Base-by-base conservation (phyloP, 2,113 vertebrate genomes). In the Eretmodus cyanostictus region DNA sequence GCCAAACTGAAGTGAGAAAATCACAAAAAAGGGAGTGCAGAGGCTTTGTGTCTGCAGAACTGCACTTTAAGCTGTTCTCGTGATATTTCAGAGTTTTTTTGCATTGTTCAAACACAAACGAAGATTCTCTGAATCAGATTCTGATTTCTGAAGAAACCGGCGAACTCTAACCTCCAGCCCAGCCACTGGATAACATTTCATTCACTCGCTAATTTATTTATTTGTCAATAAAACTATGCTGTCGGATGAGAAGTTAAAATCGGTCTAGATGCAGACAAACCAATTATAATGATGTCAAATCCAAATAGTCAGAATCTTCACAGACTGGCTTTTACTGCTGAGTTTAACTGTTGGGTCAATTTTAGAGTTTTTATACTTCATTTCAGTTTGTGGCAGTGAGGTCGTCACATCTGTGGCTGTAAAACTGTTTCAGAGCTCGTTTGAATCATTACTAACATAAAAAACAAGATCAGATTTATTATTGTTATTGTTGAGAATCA, bases 271-370 rank as follows among this genome's bases (percentile, higher is more conserved):
- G 17, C 61, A 66, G 9, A 66, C 17, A 66, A 66, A 66, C 31
- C 10, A n/a, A 66, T 0, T 36, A 66, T 66, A 12, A 66, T 38
- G 31, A 66, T 66, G 31, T 66, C 61, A 66, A 66, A 66, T 36
- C 17, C 6, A 66, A n/a, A 63, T 11, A n/a, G 9, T 63, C 6
- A 36, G 17, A 11, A 36, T 66, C 61, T n/a, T 36, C 31, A 66
- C 61, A n/a, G 61, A n/a, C 31, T 1, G 31, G 61, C 0, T 38
- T n/a, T 36, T 12, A 66, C 3, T 0, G 3, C 17, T 5, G 61
- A 36, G 4, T 63, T 36, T 36, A 63, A 36, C 0, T 36, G 17
- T 36, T 2, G 53, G 53, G 6, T 2, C 19, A n/a, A 51, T 3
- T n/a, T n/a, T 3, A 53, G 1, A n/a, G 19, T 10, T 59, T 29